phyloP scores from a whole-genome alignment of 92 coral and sea anemone genomes.

The Ricordea florida region DNA sequence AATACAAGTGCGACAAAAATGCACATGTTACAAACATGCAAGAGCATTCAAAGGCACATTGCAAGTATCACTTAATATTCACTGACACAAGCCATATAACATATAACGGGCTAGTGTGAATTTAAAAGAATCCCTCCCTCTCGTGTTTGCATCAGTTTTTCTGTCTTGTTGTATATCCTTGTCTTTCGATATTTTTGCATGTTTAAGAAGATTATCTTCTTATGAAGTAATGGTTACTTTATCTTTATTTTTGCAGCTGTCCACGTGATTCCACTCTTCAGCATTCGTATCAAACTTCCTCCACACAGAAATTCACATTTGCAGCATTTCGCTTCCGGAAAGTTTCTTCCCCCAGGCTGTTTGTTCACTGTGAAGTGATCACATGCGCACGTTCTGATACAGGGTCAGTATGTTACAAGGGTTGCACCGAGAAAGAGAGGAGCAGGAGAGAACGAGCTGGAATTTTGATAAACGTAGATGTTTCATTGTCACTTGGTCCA shows the following conservation, averaged over 20 bases:
- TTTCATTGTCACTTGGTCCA: conserved; percentile 55
- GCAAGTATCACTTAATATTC: no score
- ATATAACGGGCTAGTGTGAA: no score
- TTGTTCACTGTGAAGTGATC: conserved; percentile 68
- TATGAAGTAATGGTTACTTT: no score
- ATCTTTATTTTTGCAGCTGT: no score
- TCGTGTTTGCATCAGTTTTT: not conserved
- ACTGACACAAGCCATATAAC: no score
- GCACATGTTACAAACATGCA: no score
- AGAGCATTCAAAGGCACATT: no score
- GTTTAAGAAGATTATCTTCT: no score
- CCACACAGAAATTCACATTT: conserved; percentile 67
- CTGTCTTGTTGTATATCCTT: no score
- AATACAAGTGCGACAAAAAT: no score
- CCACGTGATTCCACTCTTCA: conserved; percentile 58
- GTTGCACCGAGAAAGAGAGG: conserved; percentile 50
- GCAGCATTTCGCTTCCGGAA: conserved; percentile 67
- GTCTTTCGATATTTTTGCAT: no score
- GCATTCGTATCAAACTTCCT: conserved; percentile 56
- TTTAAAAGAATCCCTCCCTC: not conserved
- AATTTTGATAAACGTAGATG: conserved; percentile 16
- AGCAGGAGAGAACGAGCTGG: conserved; percentile 20
- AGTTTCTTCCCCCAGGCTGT: conserved; percentile 13
- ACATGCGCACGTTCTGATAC: conserved; percentile 62
- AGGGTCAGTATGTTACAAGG: conserved; percentile 57